Base-by-base conservation (phyloP, 2,888 invertebrate species). In the Eupithecia abbreviata region DNA sequence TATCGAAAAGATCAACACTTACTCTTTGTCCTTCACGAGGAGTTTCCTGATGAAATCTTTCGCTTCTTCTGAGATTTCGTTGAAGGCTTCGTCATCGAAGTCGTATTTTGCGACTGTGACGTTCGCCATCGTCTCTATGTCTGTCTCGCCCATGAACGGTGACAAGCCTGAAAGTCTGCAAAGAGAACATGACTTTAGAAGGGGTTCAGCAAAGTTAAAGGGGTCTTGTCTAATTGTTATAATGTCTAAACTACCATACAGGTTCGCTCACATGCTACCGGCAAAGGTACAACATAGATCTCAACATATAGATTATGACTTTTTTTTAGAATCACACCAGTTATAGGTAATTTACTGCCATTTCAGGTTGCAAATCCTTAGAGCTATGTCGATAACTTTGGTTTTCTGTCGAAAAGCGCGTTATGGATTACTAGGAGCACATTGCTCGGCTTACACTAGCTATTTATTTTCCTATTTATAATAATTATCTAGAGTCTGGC, bases 91-190 rank as follows among this genome's bases (percentile, higher is more conserved):
- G 90, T 99, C 99, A 86, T 99, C 99, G 91, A 98, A 99, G 95
- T 99, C 99, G 92, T 98, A 99, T 90, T 98, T 98, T 71, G 98
- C 98, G 84, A 98, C 97, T 3, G 99, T 99, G 49, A 99, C 99
- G 91, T 99, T 99, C n/a, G 98, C 98, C 97, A 99, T 98, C 10
- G 99, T 99, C 92, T 99, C 99, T 84, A 98, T 97, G 91, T 99
- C 99, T 70, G 98, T 98, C 89, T 98, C 98, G 2, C 99, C 99
- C 98, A 99, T 98, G 94, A 99, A 99, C 15, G 99, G 99, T 7
- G 99, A 99, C 78, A 99, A 94, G 6, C 99, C 99, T 51, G 99
- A 99, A 85, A 99, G 94, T 84, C 98, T 98, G 91, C 58, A 90
- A 91, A 79, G 12, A 58, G n/a, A 67, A 45, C 30, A 9, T 15